Conservation (phyloP, 2,113 vertebrate species). For the Pollachius pollachius region DNA sequence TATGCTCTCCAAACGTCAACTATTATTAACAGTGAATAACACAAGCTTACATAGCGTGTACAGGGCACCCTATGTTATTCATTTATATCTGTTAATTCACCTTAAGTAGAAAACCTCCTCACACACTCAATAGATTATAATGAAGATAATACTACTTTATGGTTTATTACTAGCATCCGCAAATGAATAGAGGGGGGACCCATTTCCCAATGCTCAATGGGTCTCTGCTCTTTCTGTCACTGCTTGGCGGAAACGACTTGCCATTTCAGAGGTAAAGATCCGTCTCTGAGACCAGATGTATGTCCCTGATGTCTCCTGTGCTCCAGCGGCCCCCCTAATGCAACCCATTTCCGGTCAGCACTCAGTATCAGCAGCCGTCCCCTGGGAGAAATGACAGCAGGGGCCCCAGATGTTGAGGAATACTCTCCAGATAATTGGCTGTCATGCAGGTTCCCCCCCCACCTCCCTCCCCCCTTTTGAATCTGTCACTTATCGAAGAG, state of each 20-base stretch:
- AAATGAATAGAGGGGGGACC: too few relatives aligned
- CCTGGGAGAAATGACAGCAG: too few relatives aligned
- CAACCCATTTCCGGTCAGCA: not conserved
- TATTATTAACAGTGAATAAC: conserved; percentile 49
- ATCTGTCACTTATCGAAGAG: not conserved
- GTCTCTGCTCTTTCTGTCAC: not conserved
- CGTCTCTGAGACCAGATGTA: not conserved
- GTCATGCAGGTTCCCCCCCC: conserved; percentile 11
- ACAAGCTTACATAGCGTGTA: conserved; percentile 12
- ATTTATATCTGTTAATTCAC: conserved; percentile 53
- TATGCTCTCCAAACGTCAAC: conserved; percentile 37
- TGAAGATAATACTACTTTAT: too few relatives aligned
- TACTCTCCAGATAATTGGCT: not conserved
- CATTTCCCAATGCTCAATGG: too few relatives aligned
- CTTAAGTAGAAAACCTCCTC: not conserved
- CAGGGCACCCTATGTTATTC: conserved; percentile 22
- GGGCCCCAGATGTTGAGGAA: too few relatives aligned
- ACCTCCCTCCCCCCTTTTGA: not conserved
- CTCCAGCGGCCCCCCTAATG: too few relatives aligned
- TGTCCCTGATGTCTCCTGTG: too few relatives aligned
- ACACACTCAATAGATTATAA: too few relatives aligned
- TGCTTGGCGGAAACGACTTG: not conserved
- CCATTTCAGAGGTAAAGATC: not conserved
- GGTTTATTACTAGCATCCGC: too few relatives aligned
- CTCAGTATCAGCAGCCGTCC: too few relatives aligned